Conservation (phyloP, 1,140 invertebrate species). For the Ephestia elutella region DNA sequence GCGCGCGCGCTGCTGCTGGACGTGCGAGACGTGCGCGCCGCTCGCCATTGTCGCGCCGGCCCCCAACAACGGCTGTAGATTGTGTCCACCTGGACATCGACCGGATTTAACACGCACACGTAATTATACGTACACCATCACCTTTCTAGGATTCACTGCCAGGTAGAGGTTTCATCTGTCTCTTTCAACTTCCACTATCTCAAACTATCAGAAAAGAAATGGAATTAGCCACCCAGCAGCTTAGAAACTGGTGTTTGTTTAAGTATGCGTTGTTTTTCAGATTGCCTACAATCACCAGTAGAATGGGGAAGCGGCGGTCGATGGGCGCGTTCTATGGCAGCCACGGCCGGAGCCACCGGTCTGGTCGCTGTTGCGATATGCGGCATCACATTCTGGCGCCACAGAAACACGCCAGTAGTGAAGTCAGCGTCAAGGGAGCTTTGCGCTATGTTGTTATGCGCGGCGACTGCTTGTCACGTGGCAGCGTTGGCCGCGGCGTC, state of each 20-base stretch:
- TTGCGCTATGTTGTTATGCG: constrained; percentile 83
- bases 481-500: constrained; percentile 80
- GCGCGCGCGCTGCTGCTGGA: constrained; percentile 83
- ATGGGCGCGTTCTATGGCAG: constrained; percentile 17
- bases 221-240: too few relatives aligned
- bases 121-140: constrained; percentile 38
- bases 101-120: constrained; percentile 80
- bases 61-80: constrained; percentile 61
- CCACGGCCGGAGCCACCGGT: constrained; percentile 73
- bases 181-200: too few relatives aligned
- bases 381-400: constrained; percentile 80
- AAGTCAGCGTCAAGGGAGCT: constrained; percentile 89
- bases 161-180: too few relatives aligned
- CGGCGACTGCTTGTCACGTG: constrained; percentile 70
- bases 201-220: too few relatives aligned
- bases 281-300: constrained; percentile 21
- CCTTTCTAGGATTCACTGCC: neutral
- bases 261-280: constrained; percentile 1
- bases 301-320: constrained; percentile 22
- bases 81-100: constrained; percentile 78
- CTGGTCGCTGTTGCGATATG: constrained; percentile 79
- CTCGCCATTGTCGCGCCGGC: constrained; percentile 76
- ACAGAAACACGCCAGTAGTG: constrained; percentile 87
- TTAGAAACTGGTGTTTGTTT: too few relatives aligned
- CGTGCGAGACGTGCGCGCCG: constrained; percentile 79